These are phyloP conservation scores for Pseudorectes ferrugineus DNA, from an alignment of 2,113 vertebrate genomes.

Conservation along the genomic window DNA sequence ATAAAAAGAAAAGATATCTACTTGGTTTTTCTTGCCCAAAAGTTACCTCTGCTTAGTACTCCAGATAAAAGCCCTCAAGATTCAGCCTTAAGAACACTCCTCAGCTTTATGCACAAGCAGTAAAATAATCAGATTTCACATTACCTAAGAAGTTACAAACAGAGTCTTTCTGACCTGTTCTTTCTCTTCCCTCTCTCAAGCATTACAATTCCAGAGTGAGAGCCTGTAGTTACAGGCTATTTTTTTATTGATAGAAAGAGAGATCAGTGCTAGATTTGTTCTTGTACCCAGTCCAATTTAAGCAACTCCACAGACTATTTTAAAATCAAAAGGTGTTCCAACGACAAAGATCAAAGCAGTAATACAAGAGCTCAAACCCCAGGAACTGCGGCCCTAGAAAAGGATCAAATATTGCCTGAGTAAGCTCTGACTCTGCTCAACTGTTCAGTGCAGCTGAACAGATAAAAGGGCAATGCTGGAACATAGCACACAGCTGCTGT, in stretches of 20 bases:
- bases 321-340: constrained; percentile 12
- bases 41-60: neutral
- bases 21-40: neutral
- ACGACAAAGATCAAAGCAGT: neutral
- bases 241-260: neutral
- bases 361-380: neutral
- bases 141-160: neutral
- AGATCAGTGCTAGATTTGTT: neutral
- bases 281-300: neutral
- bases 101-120: neutral
- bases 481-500: neutral
- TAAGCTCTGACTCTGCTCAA: neutral
- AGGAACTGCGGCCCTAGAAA: neutral
- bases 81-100: neutral
- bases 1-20: neutral
- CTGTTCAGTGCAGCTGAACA: neutral
- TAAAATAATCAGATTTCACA: neutral
- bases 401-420: constrained; percentile 23
- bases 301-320: neutral
- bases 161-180: neutral
- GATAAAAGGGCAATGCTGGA: neutral
- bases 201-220: neutral
- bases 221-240: neutral
- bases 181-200: neutral
- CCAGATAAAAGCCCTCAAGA: neutral